These are phyloP conservation scores for Drosophila ezoana DNA, from an alignment of 2,888 invertebrate genomes.

Conservation along the genomic window DNA sequence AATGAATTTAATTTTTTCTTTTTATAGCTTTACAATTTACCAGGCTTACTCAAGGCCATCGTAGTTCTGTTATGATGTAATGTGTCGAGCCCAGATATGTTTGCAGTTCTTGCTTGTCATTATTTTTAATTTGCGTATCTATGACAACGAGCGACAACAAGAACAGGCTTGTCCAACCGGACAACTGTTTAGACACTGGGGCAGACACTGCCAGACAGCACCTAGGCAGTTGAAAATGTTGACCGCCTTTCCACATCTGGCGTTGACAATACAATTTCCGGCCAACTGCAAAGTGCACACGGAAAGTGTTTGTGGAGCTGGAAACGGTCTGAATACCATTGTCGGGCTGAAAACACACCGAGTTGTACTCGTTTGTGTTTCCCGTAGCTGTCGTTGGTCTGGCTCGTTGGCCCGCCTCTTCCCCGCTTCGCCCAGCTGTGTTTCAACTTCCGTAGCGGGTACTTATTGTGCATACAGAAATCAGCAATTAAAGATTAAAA, in stretches of 20 bases:
- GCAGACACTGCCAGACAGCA: constrained; percentile 5
- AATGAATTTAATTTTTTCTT: neutral
- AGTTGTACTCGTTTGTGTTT: constrained; percentile 40
- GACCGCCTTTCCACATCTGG: constrained; percentile 50
- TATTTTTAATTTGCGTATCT: constrained; percentile 72
- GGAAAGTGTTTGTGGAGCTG: constrained; percentile 18
- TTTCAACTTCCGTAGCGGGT: constrained; percentile 24
- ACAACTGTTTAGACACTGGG: constrained; percentile 10
- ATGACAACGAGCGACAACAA: constrained; percentile 45
- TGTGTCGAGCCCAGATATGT: constrained; percentile 1
- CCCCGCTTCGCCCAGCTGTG: constrained; percentile 23
- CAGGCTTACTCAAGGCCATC: neutral
- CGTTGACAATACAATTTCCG: constrained; percentile 78
- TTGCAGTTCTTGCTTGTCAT: constrained; percentile 41
- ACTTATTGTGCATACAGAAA: constrained; percentile 57
- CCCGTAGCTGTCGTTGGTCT: constrained; percentile 38
- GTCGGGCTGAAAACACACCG: constrained; percentile 14
- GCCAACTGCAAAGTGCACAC: constrained; percentile 51
- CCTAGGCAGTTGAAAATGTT: constrained; percentile 18
- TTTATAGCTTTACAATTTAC: constrained; percentile 6
- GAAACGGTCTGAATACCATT: constrained; percentile 15
- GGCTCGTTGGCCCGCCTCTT: constrained; percentile 13
- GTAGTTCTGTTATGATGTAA: neutral
- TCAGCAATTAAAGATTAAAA: constrained; percentile 67
- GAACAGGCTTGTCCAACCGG: constrained; percentile 12